These are phyloP conservation scores for Tychaedon coryphoeus DNA, from an alignment of 2,113 vertebrate species.

Conservation along the genomic window DNA sequence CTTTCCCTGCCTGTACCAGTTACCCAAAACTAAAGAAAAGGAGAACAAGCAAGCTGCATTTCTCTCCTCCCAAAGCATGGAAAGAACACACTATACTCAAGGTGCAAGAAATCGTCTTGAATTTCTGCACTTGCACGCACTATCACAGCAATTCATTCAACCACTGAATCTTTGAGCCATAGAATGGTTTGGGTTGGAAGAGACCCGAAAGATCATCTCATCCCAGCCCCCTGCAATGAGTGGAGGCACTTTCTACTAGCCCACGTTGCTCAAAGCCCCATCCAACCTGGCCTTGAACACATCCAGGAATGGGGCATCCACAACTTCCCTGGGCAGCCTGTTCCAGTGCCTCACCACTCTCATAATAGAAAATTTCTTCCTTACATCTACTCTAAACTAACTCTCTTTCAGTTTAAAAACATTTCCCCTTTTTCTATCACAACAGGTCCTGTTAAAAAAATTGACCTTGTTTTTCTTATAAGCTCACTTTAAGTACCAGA, in stretches of 20 bases:
- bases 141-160: not conserved
- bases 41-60: not conserved
- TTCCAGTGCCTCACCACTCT: not conserved
- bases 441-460: not conserved
- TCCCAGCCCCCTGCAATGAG: not conserved
- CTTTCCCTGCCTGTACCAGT: not conserved
- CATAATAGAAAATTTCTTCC: not conserved
- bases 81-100: not conserved
- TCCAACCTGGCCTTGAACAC: not conserved
- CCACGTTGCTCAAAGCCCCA: not conserved
- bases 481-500: not conserved
- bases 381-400: not conserved
- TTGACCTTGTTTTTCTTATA: not conserved
- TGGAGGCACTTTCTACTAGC: not conserved
- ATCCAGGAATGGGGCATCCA: not conserved
- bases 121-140: not conserved
- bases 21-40: not conserved
- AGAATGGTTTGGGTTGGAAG: not conserved
- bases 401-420: not conserved
- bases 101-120: not conserved
- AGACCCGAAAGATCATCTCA: not conserved
- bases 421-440: not conserved
- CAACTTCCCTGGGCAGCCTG: not conserved
- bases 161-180: not conserved
- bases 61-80: not conserved